These are phyloP conservation scores for Cossypha caffra DNA, from an alignment of 2,797 vertebrate genomes.

Conservation along the genomic window DNA sequence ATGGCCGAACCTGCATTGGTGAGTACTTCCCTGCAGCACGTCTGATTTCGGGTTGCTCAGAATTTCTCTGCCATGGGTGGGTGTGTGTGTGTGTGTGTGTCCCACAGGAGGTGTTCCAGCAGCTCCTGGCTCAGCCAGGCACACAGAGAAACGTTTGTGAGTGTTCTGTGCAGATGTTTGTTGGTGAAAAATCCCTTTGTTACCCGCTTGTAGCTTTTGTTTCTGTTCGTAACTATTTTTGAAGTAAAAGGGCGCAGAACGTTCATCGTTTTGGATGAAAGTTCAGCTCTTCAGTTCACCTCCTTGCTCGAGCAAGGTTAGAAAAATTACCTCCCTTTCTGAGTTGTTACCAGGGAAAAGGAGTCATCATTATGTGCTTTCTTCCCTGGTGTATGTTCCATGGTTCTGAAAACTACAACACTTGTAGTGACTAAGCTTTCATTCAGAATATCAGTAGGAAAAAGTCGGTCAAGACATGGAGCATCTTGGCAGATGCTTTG, in stretches of 20 bases:
- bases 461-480: background rate
- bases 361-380: background rate
- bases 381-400: background rate
- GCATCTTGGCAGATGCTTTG: background rate
- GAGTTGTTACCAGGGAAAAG: background rate
- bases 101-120: background rate
- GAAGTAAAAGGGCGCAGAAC: background rate
- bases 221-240: background rate
- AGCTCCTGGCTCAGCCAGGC: background rate
- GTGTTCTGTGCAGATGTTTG: background rate
- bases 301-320: background rate
- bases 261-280: background rate
- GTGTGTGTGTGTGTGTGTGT: background rate
- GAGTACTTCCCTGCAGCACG: constrained; percentile 70
- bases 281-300: background rate
- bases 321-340: background rate
- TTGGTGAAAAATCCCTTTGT: background rate
- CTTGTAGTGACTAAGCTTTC: background rate
- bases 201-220: background rate
- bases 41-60: background rate
- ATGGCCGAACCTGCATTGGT: constrained; percentile 97
- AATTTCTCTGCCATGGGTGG: background rate
- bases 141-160: background rate
- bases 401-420: background rate
- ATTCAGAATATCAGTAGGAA: background rate